Evolutionary conservation across 2,113 vertebrate genomes (phyloP).

Genomic region (Eretmochelys imbricata): DNA sequence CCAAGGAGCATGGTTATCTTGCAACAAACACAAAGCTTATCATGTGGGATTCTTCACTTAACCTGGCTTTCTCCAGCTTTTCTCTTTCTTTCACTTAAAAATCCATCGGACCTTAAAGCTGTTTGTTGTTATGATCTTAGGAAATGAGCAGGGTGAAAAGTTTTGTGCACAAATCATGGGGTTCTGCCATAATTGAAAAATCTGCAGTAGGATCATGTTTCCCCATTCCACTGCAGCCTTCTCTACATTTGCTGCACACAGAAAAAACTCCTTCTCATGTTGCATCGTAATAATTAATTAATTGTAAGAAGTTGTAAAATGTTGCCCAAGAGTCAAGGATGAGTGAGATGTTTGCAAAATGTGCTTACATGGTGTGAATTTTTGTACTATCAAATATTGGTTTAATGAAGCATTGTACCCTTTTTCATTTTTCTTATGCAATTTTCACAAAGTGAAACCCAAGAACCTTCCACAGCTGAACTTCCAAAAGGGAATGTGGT

Average conservation of each 20-base stretch:
- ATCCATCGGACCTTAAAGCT: neutral
- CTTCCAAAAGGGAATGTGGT: neutral
- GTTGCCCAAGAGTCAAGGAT: neutral
- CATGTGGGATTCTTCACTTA: neutral
- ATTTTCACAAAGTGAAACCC: neutral
- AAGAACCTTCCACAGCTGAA: neutral
- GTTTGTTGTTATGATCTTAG: conserved; percentile 30
- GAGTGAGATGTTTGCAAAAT: neutral
- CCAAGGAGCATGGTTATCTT: neutral
- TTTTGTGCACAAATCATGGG: neutral
- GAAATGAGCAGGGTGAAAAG: neutral
- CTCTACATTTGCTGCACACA: conserved; percentile 5
- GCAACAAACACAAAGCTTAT: neutral
- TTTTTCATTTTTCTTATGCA: neutral
- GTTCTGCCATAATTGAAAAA: conserved; percentile 21
- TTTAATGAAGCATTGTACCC: neutral
- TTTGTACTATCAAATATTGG: neutral
- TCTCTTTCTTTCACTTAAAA: neutral
- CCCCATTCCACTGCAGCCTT: neutral
- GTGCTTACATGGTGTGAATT: neutral
- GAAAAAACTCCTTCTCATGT: neutral
- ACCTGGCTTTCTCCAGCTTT: neutral
- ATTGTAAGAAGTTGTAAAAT: neutral
- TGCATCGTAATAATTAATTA: neutral
- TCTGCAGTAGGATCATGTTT: neutral